Evolutionary conservation across 2,888 invertebrate species (phyloP), one percentile per base, ranked within the genome.

Genomic region (Drosophila prostipennis): DNA sequence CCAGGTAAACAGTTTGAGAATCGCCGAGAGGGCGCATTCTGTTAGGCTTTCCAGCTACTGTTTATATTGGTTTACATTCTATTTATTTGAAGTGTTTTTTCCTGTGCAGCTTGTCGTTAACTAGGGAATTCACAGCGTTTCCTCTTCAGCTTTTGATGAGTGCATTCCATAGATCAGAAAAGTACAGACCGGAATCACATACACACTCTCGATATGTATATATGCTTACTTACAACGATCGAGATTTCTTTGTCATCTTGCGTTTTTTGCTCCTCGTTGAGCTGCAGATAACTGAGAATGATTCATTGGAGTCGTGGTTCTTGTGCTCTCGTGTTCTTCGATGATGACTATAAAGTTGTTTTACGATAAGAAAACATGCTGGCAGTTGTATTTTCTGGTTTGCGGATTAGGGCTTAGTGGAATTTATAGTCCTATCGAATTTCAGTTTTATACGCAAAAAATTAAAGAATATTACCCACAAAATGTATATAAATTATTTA

Each of bases 91-190:
- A 42, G n/a, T 11, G 29, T 4, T 2, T 51, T 53, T 29, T 6
- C 13, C 13, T 19, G 14, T 45, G 60, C 75, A 83, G 60, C 71
- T 75, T 74, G 71, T 72, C 75, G 71, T 81, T 76, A 78, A 75
- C 78, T 68, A 54, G 53, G 48, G 43, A 55, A 55, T 49, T 49
- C 61, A 54, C 65, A 42, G 34, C 46, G 34, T 26, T 29, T 69
- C 43, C 53, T 32, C 53, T 16, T 7, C 49, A 29, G 36, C 13
- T 37, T 51, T 43, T 60, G 61, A 51, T 49, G 61, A 60, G 49
- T 61, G 63, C 49, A 63, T 61, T 64, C 64, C 64, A 34, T 8
- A 45, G 52, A 45, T 43, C 63, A 19, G 58, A 46, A 58, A 32
- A 10, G 19, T 32, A 45, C 32, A 61, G 45, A 64, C 37, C 43